Percentiles rank a stretch among this genome's conserved stretches.
phyloP scores from a whole-genome alignment of 2,797 vertebrate genomes.

The Pagetopsis macropterus region DNA sequence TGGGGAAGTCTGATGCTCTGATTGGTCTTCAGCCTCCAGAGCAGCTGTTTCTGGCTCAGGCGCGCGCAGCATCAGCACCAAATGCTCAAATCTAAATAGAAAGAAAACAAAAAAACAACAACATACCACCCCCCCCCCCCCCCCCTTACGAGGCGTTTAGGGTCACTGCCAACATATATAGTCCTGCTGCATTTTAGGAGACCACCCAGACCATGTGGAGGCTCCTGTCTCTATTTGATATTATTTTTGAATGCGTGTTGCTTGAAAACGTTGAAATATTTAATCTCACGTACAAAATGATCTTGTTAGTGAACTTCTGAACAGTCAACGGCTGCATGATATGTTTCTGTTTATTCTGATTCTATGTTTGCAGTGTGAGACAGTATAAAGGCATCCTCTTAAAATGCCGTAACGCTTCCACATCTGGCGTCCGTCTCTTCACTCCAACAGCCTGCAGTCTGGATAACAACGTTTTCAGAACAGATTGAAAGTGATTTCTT shows the following conservation, averaged over 20 bases:
- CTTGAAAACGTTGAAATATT: neutral
- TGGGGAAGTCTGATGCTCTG: conserved; percentile 56
- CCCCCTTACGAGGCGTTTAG: neutral
- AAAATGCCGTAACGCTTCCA: neutral
- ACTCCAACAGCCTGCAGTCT: too few species aligned
- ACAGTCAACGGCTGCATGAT: too few species aligned
- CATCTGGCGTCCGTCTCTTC: too few species aligned
- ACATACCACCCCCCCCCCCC: too few species aligned
- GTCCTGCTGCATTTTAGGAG: neutral
- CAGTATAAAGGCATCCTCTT: neutral
- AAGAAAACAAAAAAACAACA: neutral
- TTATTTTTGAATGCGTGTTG: neutral
- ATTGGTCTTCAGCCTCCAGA: conserved; percentile 70
- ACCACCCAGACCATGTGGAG: neutral
- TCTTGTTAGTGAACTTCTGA: neutral
- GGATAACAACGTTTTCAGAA: too few species aligned
- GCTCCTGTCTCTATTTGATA: neutral
- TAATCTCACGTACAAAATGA: neutral
- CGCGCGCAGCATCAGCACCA: conserved; percentile 67
- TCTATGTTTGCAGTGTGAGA: neutral
- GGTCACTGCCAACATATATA: neutral
- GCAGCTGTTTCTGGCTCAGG: conserved; percentile 20
- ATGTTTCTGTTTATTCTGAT: neutral
- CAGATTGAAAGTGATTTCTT: too few species aligned
- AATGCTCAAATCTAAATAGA: neutral